Percentiles rank a stretch among this genome's conserved stretches.
Conservation (phyloP, 2,113 vertebrate genomes). For the Tor tambroides region DNA sequence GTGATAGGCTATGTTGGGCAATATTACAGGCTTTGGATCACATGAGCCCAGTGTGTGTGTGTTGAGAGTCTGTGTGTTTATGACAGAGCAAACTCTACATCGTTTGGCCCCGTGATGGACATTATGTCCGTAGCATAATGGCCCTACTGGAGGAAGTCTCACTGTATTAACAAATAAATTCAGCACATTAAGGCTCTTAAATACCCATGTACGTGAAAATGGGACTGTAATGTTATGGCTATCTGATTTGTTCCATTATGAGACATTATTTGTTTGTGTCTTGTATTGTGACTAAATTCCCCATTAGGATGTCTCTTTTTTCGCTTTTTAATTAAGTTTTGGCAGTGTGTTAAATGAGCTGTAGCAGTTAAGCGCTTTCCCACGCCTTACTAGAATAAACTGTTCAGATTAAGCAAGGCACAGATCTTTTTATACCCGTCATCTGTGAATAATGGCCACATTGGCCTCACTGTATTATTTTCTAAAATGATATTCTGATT, state of each 20-base stretch:
- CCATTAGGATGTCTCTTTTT: constrained; percentile 8
- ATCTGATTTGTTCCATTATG: constrained; percentile 25
- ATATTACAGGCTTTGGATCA: constrained; percentile 33
- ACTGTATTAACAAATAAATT: constrained; percentile 15
- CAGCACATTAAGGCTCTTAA: constrained; percentile 21
- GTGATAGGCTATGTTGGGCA: constrained; percentile 35
- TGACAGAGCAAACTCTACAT: constrained; percentile 35
- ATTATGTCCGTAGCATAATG: constrained; percentile 46
- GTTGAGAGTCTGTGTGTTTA: constrained; percentile 28
- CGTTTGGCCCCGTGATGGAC: constrained; percentile 35
- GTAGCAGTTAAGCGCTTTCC: not conserved
- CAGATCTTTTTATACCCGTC: not conserved
- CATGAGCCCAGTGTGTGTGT: constrained; percentile 37
- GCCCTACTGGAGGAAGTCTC: constrained; percentile 30
- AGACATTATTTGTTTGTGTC: constrained; percentile 20
- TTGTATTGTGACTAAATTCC: constrained; percentile 1
- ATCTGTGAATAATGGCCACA: not conserved
- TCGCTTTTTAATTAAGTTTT: constrained; percentile 33
- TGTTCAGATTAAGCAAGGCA: constrained; percentile 18
- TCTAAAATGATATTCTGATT: not conserved
- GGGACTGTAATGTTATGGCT: constrained; percentile 24
- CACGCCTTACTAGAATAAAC: constrained; percentile 1
- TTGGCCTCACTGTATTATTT: not conserved
- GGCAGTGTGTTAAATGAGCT: constrained; percentile 42
- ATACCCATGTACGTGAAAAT: constrained; percentile 21